Base-by-base conservation (phyloP, 1,140 invertebrate species). In the Bombus confusus region DNA sequence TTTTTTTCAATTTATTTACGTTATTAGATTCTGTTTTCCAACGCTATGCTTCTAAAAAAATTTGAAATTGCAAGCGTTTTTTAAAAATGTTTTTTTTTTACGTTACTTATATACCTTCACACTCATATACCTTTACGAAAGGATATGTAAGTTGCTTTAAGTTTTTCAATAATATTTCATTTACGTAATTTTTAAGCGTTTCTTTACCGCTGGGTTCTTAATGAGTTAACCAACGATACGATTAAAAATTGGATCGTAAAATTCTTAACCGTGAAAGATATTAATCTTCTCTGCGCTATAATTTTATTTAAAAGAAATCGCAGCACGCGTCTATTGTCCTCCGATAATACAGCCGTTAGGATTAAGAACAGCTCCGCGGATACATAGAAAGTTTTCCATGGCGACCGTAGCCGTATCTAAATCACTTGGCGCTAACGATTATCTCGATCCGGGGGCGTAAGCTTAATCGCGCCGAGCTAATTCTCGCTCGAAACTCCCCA, bases 371-470 rank as follows among this genome's bases (percentile, higher is more conserved):
- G 31, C 71, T 37, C 28, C 76, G 66, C 18, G 39, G 69, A 39
- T 77, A 87, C 86, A 84, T 74, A 57, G 5, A 75, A 86, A 89
- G 79, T 89, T 89, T 80, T 86, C 87, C 72, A 77, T 34, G 80
- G 71, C 10, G 57, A 25, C 37, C 18, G 31, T 18, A 52, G 37
- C 34, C 86, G 88, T 89, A 87, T 90, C 88, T 89, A 90, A 90
- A 90, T 89, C 88, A 90, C 88, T 90, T 90, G 88, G 74, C 85
- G 85, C 88, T 90, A 90, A 90, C 88, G 88, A 90, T 90, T 87
- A 90, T 90, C 88, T 87, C 81, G 85, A 86, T 82, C 88, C 82
- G 47, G 86, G 79, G 86, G 80, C 88, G 88, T 87, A 82, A 89
- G 88, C 88, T 90, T 89, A 90, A 90, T 89, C 88, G 88, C 37